Base-by-base conservation (phyloP, 2,888 invertebrate species). In the Odontothrips loti region DNA sequence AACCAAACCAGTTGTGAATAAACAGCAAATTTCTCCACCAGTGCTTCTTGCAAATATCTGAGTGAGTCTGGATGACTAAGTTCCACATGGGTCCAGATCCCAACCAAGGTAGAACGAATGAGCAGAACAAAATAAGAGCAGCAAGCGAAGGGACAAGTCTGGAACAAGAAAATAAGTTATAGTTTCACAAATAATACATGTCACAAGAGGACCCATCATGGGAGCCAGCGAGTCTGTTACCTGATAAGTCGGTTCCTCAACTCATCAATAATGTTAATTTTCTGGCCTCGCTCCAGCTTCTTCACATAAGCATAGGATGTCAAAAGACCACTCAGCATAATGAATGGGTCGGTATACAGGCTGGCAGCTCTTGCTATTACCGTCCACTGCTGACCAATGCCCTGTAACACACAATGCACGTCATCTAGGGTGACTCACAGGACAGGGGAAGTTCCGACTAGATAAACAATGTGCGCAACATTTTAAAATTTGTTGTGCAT, bases 11-110 rank as follows among this genome's bases (percentile, higher is more conserved):
- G 86, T 93, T 93, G 85, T 93, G 93, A 81, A 93, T 92, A 84
- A 93, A 93, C 0, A 93, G 86, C 83, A 93, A 87, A 85, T 93
- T 93, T 84, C 91, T 89, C 93, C 93, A 93, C 92, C 93, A 92
- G 82, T 91, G 89, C 84, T 89, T 88, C 86, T 92, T 92, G 86
- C 93, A 93, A 81, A 92, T 90, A 79, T 91, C 89, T 0, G 93
- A 90, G 86, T 93, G 92, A 84, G 92, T 91, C 0, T 90, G 90
- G 10, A 93, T 90, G 0, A 93, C 92, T 27, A 91, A 87, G 85
- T 92, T 92, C 93, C 93, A 93, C 85, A 92, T 90, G 0, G 93
- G 93, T 6, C 93, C 93, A 0, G 90, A 89, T 80, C 90, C 90
- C 82, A 91, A 86, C 84, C 89, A 89, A 0, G 93, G 93, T 84